Evolutionary conservation across 2,888 invertebrate species (phyloP), one percentile per base, ranked within the genome.

Genomic region (Diplazon laetatorius): DNA sequence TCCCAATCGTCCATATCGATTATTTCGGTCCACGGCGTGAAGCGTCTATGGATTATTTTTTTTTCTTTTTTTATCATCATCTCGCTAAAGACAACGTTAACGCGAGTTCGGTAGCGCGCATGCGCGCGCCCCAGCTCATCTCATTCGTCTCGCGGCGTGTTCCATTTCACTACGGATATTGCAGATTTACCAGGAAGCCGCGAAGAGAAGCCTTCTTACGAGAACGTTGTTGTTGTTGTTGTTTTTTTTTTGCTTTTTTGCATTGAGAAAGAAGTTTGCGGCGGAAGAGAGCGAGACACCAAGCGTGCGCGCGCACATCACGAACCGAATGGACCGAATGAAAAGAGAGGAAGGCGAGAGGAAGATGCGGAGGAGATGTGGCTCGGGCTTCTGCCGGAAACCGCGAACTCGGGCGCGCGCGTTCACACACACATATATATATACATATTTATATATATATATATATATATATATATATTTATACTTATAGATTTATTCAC

Each of bases 101-200:
- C n/a, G n/a, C n/a, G n/a, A n/a, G n/a, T n/a, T 20, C 39, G 37
- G 59, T 39, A 12, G 37, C 37, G 16, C 4, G 39, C 5, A 18
- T 39, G 37, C 12, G n/a, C 39, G 18, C 39, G 48, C 16, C 50
- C 25, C 52, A 6, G 44, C 10, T 18, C 20, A 50, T 46, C 35
- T 77, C 63, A 50, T 55, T 48, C 69, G 72, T 69, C 48, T 62
- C 73, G 63, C 57, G 69, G 59, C 68, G 68, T 50, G 68, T 57
- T 73, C 63, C 62, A 68, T 73, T 73, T 73, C 57, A 63, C 68
- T 73, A 69, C 68, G 77, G 77, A 77, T 73, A 77, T 77, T 69
- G 72, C 68, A 73, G 77, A 69, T 72, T 73, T 77, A 73, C 63
- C 72, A 77, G 77, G 63, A 77, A 77, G 63, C 68, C 42, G 57